Evolutionary conservation across 2,888 invertebrate species (phyloP).

Genomic region (Julus scandinavius): DNA sequence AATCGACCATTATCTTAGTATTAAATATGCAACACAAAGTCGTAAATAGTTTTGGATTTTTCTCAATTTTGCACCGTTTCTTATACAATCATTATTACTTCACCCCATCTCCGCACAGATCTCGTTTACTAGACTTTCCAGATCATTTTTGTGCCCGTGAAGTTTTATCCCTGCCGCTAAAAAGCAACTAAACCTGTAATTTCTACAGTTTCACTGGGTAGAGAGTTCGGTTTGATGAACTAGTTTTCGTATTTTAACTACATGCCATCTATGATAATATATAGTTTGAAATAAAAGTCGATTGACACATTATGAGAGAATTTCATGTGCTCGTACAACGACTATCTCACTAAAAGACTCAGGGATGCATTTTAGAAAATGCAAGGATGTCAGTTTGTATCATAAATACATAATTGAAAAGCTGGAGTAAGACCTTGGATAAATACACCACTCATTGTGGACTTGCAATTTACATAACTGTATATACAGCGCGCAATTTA

Average conservation of each 20-base stretch:
- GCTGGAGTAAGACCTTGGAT: not conserved
- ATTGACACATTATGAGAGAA: not conserved
- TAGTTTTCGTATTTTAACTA: not conserved
- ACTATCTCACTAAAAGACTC: not conserved
- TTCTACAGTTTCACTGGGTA: not conserved
- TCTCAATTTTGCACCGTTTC: too few species aligned
- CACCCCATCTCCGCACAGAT: too few species aligned
- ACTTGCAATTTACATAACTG: not conserved
- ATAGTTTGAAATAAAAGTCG: too few species aligned
- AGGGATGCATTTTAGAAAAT: not conserved
- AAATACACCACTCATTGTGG: not conserved
- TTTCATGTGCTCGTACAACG: not conserved
- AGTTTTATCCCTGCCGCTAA: not conserved
- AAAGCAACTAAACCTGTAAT: not conserved
- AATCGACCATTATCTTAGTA: too few species aligned
- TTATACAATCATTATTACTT: too few species aligned
- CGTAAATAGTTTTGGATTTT: too few species aligned
- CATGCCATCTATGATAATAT: not conserved
- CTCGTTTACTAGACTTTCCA: too few species aligned
- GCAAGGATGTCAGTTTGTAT: not conserved
- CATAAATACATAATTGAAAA: slow-evolving; percentile 12
- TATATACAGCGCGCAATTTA: not conserved
- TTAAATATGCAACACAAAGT: too few species aligned
- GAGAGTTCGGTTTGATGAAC: not conserved
- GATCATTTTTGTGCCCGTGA: too few species aligned